phyloP scores from a whole-genome alignment of 2,797 vertebrate genomes.

The Decapterus maruadsi region DNA sequence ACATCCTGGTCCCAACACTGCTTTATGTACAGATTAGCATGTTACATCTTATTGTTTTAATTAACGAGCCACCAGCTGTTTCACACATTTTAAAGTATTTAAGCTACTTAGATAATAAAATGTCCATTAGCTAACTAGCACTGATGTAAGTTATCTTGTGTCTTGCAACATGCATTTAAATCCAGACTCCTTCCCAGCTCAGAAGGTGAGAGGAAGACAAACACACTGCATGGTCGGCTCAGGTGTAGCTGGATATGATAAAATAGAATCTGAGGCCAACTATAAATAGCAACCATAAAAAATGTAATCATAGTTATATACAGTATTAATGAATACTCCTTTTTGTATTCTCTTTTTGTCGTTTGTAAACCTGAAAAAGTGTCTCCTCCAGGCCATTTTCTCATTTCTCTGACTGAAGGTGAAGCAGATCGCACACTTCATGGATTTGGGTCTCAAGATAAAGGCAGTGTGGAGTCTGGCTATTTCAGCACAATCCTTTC shows the following conservation, averaged over 20 bases:
- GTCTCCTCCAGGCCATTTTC: conserved; percentile 38
- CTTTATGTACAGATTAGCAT: background rate
- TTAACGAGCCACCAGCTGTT: background rate
- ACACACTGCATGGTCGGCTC: background rate
- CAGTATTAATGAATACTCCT: conserved; percentile 17
- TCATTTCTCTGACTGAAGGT: conserved; percentile 58
- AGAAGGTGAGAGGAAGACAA: background rate
- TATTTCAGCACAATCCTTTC: conserved; percentile 71
- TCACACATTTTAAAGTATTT: background rate
- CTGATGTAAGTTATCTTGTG: background rate
- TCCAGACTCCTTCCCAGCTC: background rate
- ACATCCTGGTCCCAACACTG: background rate
- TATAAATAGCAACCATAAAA: conserved; percentile 11
- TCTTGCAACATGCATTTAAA: background rate
- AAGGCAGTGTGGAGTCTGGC: conserved; percentile 63
- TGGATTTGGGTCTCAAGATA: conserved; percentile 67
- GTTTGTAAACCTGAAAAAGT: conserved; percentile 35
- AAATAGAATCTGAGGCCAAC: conserved; percentile 14
- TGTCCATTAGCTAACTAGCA: background rate
- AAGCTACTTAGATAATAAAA: background rate
- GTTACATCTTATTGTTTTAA: background rate
- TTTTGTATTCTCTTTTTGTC: conserved; percentile 8
- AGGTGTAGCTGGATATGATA: background rate
- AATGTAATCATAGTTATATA: conserved; percentile 21
- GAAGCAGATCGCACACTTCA: conserved; percentile 56